A percentile compares a stretch with the other conserved stretches of the same genome.
Evolutionary conservation across 37 sponge, comb jelly and placozoan genomes (phyloP).

Genomic region (Aplysina aerophoba): DNA sequence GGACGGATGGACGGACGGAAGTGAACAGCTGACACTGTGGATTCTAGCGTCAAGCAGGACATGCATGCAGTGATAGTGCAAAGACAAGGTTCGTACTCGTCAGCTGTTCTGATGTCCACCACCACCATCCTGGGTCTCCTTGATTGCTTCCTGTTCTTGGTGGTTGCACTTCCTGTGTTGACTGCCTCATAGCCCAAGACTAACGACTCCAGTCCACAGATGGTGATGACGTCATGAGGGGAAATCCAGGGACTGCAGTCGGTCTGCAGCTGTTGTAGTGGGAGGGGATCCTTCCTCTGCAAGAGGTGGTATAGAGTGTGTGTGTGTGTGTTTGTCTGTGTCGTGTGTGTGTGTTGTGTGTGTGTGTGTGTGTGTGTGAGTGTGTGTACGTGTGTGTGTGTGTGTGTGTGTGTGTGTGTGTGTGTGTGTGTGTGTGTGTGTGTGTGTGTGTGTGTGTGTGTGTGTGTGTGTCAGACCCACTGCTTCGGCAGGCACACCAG

Average conservation of each 20-base stretch:
- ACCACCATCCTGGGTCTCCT: slow-evolving; percentile 43
- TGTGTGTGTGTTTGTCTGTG: not conserved
- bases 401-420: slow-evolving; percentile 13
- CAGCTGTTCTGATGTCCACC: slow-evolving; percentile 72
- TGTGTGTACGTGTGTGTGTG: slow-evolving; percentile 12
- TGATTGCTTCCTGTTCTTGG: slow-evolving; percentile 28
- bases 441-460: slow-evolving; percentile 13
- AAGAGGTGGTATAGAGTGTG: not conserved
- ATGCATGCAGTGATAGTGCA: too few species aligned
- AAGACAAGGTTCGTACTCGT: too few species aligned
- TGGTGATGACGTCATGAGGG: slow-evolving; percentile 67
- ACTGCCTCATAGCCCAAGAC: slow-evolving; percentile 43
- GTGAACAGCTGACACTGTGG: not conserved
- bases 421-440: not conserved
- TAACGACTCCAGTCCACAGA: slow-evolving; percentile 60
- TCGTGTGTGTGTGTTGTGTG: not conserved
- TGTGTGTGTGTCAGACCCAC: slow-evolving; percentile 47
- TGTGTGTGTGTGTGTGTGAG: not conserved
- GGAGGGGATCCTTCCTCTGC: slow-evolving; percentile 61
- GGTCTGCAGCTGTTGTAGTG: slow-evolving; percentile 32
- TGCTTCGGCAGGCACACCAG: slow-evolving; percentile 49
- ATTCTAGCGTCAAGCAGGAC: too few species aligned
- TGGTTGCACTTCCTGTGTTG: not conserved
- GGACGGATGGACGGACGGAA: not conserved
- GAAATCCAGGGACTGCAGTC: slow-evolving; percentile 82